Percentiles rank a stretch among this genome's conserved stretches.
Evolutionary conservation across 35 echinoderm and acorn worm genomes (phyloP).

Genomic region (Patiria miniata): DNA sequence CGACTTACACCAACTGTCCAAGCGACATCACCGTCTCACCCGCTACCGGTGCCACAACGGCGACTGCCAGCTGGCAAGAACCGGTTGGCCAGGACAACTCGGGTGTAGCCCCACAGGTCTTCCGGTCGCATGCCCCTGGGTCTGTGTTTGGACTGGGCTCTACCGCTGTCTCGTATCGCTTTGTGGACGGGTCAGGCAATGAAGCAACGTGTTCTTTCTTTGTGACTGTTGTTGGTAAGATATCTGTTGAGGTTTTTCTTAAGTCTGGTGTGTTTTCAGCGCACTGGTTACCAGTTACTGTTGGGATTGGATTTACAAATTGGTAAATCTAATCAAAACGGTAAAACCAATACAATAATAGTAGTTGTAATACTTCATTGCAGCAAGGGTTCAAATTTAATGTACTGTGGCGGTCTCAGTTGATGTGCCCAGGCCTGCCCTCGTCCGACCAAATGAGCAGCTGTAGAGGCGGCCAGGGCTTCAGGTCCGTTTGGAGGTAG

Average conservation of each 20-base stretch:
- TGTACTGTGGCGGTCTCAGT: too few relatives aligned
- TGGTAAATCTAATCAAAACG: not conserved
- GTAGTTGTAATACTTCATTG: too few relatives aligned
- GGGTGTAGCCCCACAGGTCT: not conserved
- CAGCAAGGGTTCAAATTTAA: too few relatives aligned
- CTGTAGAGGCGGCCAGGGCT: too few relatives aligned
- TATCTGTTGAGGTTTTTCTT: not conserved
- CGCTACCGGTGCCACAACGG: not conserved
- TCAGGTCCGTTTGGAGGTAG: too few relatives aligned
- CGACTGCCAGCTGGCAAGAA: not conserved
- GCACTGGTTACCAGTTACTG: not conserved
- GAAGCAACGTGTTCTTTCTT: not conserved
- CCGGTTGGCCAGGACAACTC: conserved; percentile 2
- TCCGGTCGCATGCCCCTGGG: not conserved
- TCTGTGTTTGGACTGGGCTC: not conserved
- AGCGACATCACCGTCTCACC: not conserved
- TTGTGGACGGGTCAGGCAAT: conserved; percentile 36
- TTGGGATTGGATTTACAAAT: not conserved
- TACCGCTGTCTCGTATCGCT: conserved; percentile 23
- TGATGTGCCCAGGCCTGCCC: too few relatives aligned
- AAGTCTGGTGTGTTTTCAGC: not conserved
- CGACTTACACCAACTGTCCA: not conserved
- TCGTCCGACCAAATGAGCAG: too few relatives aligned
- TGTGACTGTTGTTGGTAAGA: conserved; percentile 50
- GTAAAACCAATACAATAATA: not conserved